Evolutionary conservation across 2,888 invertebrate genomes (phyloP), one percentile per base, ranked within the genome.

Genomic region (Homarus gammarus): DNA sequence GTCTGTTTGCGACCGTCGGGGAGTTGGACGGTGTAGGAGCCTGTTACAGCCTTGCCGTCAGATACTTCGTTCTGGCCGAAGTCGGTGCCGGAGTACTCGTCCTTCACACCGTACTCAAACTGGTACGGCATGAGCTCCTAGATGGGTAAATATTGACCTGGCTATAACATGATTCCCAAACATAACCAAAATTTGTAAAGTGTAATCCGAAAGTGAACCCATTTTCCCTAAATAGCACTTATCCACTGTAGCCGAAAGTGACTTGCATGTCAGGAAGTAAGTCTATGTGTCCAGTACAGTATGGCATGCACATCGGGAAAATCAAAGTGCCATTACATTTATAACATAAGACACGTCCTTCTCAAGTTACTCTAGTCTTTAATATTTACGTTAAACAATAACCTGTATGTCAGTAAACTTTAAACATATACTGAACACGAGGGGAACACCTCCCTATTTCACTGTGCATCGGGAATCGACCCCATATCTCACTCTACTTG

Each of bases 1-100:
- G 88, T 88, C 70, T 91, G 90, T 33, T 89, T 91, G n/a, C 91
- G 89, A 38, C 91, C 91, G 77, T 91, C 90, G 31, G 91, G 90
- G n/a, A 91, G 87, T 44, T 81, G 89, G 38, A 90, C 87, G 36
- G 87, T 81, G 86, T 91, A 91, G 56, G 89, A 91, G 12, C 91
- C 91, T 22, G 73, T 18, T 15, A 75, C 81, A n/a, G 75, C 61
- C 38, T 90, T 77, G 49, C 87, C 89, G 75, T 91, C 90, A 82
- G 84, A 84, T 33, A 83, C 64, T 68, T 90, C 90, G 12, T 73
- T 68, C 51, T 90, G 90, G 36, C 82, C 72, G 78, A 90, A 90
- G 44, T 87, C 79, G 22, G 90, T 79, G 22, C 90, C 90, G 64
- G 78, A 70, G 68, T 90, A 84, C 27, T 90, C 90, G 68, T 90